phyloP scores from a whole-genome alignment of 2,888 invertebrate species.

The Dasysyrphus tricinctus region DNA sequence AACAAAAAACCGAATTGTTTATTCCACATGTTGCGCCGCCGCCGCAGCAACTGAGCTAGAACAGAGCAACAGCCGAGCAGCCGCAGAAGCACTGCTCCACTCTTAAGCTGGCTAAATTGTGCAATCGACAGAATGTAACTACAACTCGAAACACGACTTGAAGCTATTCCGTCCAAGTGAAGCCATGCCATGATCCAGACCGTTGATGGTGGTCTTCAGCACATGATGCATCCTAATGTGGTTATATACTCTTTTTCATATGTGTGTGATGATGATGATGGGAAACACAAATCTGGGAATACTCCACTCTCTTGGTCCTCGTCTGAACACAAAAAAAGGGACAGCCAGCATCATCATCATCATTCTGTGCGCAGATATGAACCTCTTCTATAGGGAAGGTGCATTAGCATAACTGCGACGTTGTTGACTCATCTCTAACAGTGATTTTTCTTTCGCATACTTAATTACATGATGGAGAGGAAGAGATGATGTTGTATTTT shows the following conservation, averaged over 20 bases:
- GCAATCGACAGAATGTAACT: conserved; percentile 69
- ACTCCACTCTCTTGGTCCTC: not conserved
- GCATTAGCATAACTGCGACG: conserved; percentile 67
- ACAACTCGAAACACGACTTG: conserved; percentile 61
- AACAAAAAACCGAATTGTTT: conserved; percentile 63
- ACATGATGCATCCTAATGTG: conserved; percentile 35
- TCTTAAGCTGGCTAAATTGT: conserved; percentile 37
- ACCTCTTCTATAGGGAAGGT: not conserved
- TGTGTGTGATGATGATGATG: conserved; percentile 26
- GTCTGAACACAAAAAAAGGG: conserved; percentile 33
- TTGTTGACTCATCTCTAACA: conserved; percentile 65
- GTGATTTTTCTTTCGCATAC: conserved; percentile 50
- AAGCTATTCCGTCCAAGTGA: conserved; percentile 32
- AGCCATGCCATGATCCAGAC: conserved; percentile 17
- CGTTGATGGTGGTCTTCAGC: conserved; percentile 32
- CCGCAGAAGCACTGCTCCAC: conserved; percentile 27
- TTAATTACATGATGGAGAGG: conserved; percentile 59
- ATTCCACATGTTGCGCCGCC: conserved; percentile 61
- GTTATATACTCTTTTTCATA: conserved; percentile 20
- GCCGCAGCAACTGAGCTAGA: not conserved
- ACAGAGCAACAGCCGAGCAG: not conserved
- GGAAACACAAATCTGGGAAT: conserved; percentile 51
- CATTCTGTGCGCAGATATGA: not conserved
- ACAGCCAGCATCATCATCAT: conserved; percentile 26
- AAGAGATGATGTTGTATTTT: not conserved